Percentiles rank a stretch among this genome's conserved stretches.
Conservation (phyloP, 2,113 vertebrate genomes). For the Dasyurus viverrinus region DNA sequence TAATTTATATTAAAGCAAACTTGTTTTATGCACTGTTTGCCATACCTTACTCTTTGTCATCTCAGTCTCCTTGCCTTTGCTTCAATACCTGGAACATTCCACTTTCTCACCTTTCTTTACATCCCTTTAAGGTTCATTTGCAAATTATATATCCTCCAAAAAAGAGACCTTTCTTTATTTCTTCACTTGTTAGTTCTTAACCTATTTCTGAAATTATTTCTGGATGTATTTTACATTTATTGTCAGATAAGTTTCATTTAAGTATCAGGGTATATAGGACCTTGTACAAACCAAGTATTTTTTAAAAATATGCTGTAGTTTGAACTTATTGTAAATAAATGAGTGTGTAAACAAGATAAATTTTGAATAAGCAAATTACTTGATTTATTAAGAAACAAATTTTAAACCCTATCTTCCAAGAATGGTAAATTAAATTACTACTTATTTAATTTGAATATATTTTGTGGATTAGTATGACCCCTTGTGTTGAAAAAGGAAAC, state of each 20-base stretch:
- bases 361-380: neutral
- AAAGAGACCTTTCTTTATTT: neutral
- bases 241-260: neutral
- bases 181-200: neutral
- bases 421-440: conserved; percentile 34
- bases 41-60: neutral
- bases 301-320: neutral
- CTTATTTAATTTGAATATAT: conserved; percentile 55
- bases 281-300: neutral
- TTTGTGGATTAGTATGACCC: conserved; percentile 82
- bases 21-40: neutral
- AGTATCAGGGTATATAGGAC: neutral
- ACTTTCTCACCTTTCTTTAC: neutral
- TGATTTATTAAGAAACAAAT: neutral
- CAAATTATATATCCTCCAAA: neutral
- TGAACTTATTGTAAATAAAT: neutral
- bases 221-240: neutral
- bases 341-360: neutral
- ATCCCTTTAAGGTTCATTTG: neutral
- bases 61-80: neutral
- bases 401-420: conserved; percentile 19
- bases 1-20: neutral
- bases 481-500: conserved; percentile 83
- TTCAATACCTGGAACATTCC: neutral
- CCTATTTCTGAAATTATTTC: neutral